Evolutionary conservation across 2,888 invertebrate genomes (phyloP).

Genomic region (Calliphora vomitoria): DNA sequence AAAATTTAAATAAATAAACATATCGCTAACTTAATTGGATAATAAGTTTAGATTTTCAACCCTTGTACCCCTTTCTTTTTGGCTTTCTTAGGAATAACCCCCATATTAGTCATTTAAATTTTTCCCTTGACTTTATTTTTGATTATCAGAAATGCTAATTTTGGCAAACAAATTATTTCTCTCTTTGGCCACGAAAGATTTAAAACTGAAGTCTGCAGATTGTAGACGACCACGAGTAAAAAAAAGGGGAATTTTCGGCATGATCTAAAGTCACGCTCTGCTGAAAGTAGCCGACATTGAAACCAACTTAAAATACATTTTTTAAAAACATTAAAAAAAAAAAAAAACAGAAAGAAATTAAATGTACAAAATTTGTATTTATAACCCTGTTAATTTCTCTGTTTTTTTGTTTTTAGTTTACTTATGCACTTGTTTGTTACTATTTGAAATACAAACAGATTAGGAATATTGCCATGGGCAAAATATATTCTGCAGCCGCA

Average conservation of each 20-base stretch:
- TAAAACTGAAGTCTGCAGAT: background rate
- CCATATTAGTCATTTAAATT: background rate
- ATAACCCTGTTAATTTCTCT: constrained; percentile 13
- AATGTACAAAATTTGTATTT: constrained; percentile 21
- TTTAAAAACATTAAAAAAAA: too few species aligned
- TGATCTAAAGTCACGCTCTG: constrained; percentile 58
- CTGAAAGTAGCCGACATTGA: constrained; percentile 24
- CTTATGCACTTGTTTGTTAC: background rate
- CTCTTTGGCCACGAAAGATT: background rate
- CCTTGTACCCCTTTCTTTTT: too few species aligned
- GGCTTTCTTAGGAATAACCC: background rate
- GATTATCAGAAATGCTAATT: constrained; percentile 35
- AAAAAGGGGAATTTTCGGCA: constrained; percentile 24
- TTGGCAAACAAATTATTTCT: constrained; percentile 6
- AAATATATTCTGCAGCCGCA: constrained; percentile 33
- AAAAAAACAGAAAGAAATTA: constrained; percentile 10
- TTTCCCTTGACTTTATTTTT: background rate
- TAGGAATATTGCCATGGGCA: constrained; percentile 45
- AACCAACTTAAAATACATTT: constrained; percentile 5
- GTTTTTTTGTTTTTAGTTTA: background rate
- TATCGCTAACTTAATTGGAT: too few species aligned
- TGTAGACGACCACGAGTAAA: background rate
- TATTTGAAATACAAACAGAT: constrained; percentile 51
- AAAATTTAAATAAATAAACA: too few species aligned
- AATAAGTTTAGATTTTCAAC: too few species aligned